Conservation (phyloP, 2,888 invertebrate species). For the Ptilodon capucinus region DNA sequence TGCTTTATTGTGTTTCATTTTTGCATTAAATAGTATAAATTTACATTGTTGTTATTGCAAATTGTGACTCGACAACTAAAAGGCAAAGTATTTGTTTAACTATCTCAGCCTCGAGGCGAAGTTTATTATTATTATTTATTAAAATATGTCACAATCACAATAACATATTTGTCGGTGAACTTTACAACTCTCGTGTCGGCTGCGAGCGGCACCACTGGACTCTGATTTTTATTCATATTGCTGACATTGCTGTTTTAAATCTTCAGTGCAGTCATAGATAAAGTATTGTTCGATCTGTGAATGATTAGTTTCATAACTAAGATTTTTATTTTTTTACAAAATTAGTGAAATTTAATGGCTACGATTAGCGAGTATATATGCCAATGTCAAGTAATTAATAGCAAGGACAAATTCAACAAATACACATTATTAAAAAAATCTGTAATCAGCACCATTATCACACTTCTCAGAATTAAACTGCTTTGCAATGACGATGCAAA, state of each 20-base stretch:
- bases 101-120: conserved; percentile 5
- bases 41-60: conserved; percentile 44
- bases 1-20: conserved; percentile 38
- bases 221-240: background rate
- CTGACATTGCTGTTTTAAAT: background rate
- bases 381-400: too few species aligned
- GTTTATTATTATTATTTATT: conserved; percentile 1
- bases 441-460: too few species aligned
- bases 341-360: too few species aligned
- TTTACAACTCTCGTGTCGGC: conserved; percentile 36
- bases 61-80: conserved; percentile 37
- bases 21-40: conserved; percentile 27
- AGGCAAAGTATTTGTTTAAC: conserved; percentile 30
- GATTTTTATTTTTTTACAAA: too few species aligned
- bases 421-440: too few species aligned
- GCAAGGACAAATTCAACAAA: too few species aligned
- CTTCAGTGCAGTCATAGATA: background rate
- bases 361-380: too few species aligned
- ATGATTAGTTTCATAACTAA: too few species aligned
- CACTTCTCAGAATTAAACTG: too few species aligned
- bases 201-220: conserved; percentile 32
- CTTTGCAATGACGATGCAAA: too few species aligned
- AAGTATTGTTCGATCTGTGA: background rate
- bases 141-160: conserved; percentile 44
- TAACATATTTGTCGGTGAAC: conserved; percentile 44